Conservation (phyloP, 2,797 vertebrate genomes). For the Takifugu rubripes region DNA sequence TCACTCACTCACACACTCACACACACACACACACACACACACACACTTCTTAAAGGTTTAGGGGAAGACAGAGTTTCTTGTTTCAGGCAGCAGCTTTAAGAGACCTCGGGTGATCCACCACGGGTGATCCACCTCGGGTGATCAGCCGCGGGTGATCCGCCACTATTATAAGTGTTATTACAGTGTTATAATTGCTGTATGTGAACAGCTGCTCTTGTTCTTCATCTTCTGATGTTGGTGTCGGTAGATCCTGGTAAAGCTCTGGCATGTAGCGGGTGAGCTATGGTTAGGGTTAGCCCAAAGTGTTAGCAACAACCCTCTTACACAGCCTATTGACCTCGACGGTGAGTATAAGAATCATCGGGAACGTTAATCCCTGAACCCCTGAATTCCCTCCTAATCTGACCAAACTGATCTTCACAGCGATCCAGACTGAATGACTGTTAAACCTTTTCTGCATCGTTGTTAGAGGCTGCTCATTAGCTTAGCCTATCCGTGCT, state of each 20-base stretch:
- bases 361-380: conserved; percentile 38
- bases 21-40: conserved; percentile 12
- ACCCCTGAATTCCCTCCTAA: conserved; percentile 28
- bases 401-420: conserved; percentile 15
- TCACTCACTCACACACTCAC: conserved; percentile 7
- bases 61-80: conserved; percentile 55
- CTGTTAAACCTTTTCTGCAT: no score
- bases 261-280: neutral
- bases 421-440: conserved; percentile 3
- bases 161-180: no score
- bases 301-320: conserved; percentile 34
- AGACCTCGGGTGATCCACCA: no score
- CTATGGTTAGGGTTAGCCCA: conserved; percentile 13
- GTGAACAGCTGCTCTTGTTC: no score
- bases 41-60: conserved; percentile 70
- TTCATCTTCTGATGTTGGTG: neutral
- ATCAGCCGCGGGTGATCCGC: no score
- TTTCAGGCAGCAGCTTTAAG: conserved; percentile 35
- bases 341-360: conserved; percentile 22
- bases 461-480: no score
- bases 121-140: no score
- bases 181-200: no score
- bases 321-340: conserved; percentile 47
- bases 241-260: neutral
- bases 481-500: neutral